Evolutionary conservation across 2,113 vertebrate genomes (phyloP), one percentile per base, ranked within the genome.

Genomic region (Spea multiplicata): DNA sequence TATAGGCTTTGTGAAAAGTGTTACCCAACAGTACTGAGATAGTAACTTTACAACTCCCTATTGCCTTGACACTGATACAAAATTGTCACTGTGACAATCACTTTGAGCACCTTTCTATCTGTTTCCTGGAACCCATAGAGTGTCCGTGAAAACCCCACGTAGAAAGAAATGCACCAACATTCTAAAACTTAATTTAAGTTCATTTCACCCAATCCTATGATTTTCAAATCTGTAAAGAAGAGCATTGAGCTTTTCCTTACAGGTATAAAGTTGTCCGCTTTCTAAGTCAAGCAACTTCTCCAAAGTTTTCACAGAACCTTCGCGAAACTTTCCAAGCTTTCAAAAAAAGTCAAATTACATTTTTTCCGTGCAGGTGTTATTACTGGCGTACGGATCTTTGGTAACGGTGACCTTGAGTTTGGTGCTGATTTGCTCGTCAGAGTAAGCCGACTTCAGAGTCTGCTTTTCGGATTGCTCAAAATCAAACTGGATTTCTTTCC

Each of bases 401-500:
- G 78, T 80, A 10, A 80, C 78, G 0, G 66, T 74, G 44, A 80
- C 78, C 47, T 80, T 80, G 3, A 80, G 53, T 9, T 80, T 80
- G 64, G 78, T 74, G 65, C 78, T 80, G 50, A 80, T 74, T 57
- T 80, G 78, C 64, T 80, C 78, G 12, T 80, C 78, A 8, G 78
- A 80, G 71, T 74, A 80, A 44, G 78, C n/a, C 4, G 78, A 64
- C 17, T 80, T 80, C 0, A 80, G 78, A 5, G 78, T 80, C 68
- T 74, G 85, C 74, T 92, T 91, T 0, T 89, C 81, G 0, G 73
- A 89, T 67, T 85, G 85, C 59, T 91, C 90, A 71, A 93, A 87
- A 44, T 14, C 90, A 0, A 85, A 89, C 81, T 93, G 90, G 49
- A 87, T 91, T 76, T 93, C 91, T 85, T 89, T 85, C 6, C 92